These are phyloP conservation scores for Limnephilus auricula DNA, from an alignment of 2,888 invertebrate genomes.

Conservation along the genomic window DNA sequence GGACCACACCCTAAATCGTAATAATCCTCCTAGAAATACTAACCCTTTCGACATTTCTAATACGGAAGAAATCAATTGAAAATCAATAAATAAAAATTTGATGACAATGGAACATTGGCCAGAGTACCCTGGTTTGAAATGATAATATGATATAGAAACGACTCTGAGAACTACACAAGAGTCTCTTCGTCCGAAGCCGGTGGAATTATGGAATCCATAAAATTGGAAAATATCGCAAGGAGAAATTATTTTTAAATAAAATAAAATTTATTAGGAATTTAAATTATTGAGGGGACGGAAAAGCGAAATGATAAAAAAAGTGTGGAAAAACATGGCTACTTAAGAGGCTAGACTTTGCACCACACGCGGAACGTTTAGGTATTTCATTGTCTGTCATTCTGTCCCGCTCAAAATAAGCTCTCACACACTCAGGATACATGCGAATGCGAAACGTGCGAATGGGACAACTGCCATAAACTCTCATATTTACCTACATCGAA, in stretches of 20 bases:
- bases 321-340: not conserved
- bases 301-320: too few species aligned
- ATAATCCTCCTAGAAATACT: not conserved
- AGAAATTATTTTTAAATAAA: too few species aligned
- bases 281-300: not conserved
- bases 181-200: not conserved
- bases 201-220: not conserved
- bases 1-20: not conserved
- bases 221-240: not conserved
- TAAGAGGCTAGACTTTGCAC: too few species aligned
- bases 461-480: too few species aligned
- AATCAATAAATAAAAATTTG: not conserved
- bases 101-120: not conserved
- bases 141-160: not conserved
- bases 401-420: too few species aligned
- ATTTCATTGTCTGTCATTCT: too few species aligned
- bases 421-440: too few species aligned
- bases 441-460: too few species aligned
- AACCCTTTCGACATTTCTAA: not conserved
- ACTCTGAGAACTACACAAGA: not conserved
- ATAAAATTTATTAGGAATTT: too few species aligned
- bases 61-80: not conserved
- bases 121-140: not conserved
- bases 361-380: too few species aligned
- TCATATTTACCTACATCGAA: too few species aligned